Base-by-base conservation (phyloP, 2,888 invertebrate genomes). In the Scaptomyza tumidula region DNA sequence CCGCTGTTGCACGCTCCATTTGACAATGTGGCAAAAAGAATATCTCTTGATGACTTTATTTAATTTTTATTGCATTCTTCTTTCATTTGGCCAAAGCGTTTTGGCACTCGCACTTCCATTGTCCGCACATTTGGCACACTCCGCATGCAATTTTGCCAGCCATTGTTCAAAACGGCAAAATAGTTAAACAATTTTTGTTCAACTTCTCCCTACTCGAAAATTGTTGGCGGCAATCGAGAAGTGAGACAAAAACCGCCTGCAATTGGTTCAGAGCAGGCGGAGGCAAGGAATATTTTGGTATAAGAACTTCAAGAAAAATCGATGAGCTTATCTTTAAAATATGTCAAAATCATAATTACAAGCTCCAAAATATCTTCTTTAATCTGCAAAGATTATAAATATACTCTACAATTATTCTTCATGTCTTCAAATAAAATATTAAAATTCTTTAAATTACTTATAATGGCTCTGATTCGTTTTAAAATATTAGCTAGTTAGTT, bases 1-100 rank as follows among this genome's bases (percentile, higher is more conserved):
- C 44, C 27, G 39, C 45, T 49, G 65, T 52, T 76, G 75, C 68
- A 78, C 80, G 85, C 88, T 80, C 73, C 81, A 77, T 74, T 80
- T 78, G 79, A 86, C 86, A 84, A 86, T 60, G 67, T 66, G 19
- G 41, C 43, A 39, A 11, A 33, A 19, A 74, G 68, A 73, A 71
- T 78, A 10, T 33, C 77, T 73, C 75, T 79, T 81, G 86, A 86
- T 86, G 86, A 86, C 86, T 86, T 86, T 86, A 86, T 86, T 86
- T 86, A 84, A 75, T 86, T 86, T 86, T 86, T 88, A 86, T 86
- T 88, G 85, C 86, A 79, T 74, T 75, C 82, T 19, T 19, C 39
- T 9, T 39, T 39, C 3, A 39, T 39, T 14, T 14, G 53, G 53
- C 33, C 66, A 64, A 59, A 74, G 70, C 71, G 61, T 65, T 73